Evolutionary conservation across 2,797 vertebrate genomes (phyloP), one percentile per base, ranked within the genome.

Genomic region (Pseudochromis fuscus): DNA sequence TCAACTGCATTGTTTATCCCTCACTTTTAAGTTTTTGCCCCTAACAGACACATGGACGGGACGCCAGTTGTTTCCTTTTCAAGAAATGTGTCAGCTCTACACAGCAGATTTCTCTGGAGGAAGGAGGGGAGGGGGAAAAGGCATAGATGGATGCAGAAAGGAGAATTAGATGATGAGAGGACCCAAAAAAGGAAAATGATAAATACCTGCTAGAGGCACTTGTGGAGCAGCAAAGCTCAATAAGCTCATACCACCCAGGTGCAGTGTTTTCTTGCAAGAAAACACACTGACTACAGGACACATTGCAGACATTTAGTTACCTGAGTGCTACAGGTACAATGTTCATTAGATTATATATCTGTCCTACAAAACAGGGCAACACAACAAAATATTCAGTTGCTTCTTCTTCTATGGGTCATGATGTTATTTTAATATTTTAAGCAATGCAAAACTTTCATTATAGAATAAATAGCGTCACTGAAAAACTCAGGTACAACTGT

Each of bases 41-140:
- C 56, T 61, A 77, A 67, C 70, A 92, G 72, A 86, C 75, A 83
- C 49, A 82, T 46, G 15, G 38, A 88, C 89, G 91, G 88, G 90
- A 72, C 88, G 88, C 77, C 56, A 70, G 87, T 72, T 76, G 87
- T 84, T 80, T 82, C 88, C n/a, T 88, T 83, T 82, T 91, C 90
- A 91, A 91, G 92, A 95, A 95, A 94, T 90, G 83, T 92, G 92
- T 95, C 81, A 19, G 40, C 40, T 8, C n/a, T 44, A 18, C 35
- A 37, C 13, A 15, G 12, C 13, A 37, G 35, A 15, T 37, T 37
- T 37, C 35, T 37, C 35, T 37, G 35, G 35, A 37, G 35, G 13
- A 37, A 5, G 35, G 8, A 8, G 12, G 13, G 35, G 8, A 8
- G 12, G 35, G 16, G 16, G 12, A 37, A 37, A 37, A 37, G 5